phyloP scores from a whole-genome alignment of 2,888 invertebrate species.

The Amblyjoppa proteus region DNA sequence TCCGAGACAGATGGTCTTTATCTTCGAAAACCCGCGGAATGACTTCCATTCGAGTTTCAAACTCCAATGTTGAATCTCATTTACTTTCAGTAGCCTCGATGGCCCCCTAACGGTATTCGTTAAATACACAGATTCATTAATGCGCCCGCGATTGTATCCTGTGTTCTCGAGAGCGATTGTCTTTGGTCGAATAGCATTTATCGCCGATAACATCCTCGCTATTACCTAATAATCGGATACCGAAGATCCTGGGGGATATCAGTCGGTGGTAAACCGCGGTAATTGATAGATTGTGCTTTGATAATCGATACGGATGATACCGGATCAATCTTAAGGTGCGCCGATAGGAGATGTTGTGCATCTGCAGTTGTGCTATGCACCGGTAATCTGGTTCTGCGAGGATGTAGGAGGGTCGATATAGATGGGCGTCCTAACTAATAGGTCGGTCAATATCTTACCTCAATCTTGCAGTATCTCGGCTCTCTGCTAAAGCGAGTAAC shows the following conservation, averaged over 20 bases:
- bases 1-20: slow-evolving; percentile 6
- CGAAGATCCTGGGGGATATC: slow-evolving; percentile 35
- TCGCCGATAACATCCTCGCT: background rate
- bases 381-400: slow-evolving; percentile 35
- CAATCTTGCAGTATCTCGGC: slow-evolving; percentile 26
- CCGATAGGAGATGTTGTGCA: background rate
- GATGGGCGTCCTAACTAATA: slow-evolving; percentile 32
- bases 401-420: slow-evolving; percentile 14
- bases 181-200: background rate
- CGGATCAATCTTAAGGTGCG: slow-evolving; percentile 8
- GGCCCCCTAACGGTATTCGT: background rate
- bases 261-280: slow-evolving; percentile 20
- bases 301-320: slow-evolving; percentile 55
- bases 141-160: background rate
- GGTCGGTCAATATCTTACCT: slow-evolving; percentile 33
- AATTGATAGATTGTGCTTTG: slow-evolving; percentile 52
- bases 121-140: background rate
- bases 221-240: slow-evolving; percentile 35
- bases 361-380: background rate
- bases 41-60: background rate
- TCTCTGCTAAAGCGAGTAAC: background rate
- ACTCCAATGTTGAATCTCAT: background rate
- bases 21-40: background rate
- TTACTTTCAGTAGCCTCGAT: background rate
- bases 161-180: background rate